A percentile compares a stretch with the other conserved stretches of the same genome.
phyloP scores from a whole-genome alignment of 2,113 vertebrate genomes.

The Gallinago undulata region DNA sequence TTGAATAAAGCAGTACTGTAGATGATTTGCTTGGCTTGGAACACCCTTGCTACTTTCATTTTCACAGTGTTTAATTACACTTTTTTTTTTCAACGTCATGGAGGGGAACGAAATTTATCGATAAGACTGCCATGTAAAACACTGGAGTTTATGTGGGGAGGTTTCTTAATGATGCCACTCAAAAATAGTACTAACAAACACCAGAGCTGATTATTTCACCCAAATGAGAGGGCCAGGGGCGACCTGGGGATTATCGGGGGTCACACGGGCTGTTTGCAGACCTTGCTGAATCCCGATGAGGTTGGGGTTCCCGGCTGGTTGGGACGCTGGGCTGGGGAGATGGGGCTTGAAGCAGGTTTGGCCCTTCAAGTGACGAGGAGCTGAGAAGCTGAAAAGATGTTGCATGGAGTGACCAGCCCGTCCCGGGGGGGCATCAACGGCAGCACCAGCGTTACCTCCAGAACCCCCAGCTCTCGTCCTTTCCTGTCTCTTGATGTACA shows the following conservation, averaged over 20 bases:
- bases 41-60: neutral
- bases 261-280: neutral
- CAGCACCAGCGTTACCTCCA: neutral
- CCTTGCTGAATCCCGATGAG: neutral
- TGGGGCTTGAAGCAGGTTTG: neutral
- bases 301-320: fast-evolving
- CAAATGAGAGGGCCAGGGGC: neutral
- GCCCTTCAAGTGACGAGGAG: neutral
- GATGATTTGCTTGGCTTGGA: slow-evolving; percentile 11
- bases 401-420: fast-evolving
- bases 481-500: neutral
- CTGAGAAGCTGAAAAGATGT: neutral
- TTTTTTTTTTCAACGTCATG: neutral
- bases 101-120: neutral
- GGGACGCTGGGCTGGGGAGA: neutral
- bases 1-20: slow-evolving; percentile 21
- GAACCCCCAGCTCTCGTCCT: neutral
- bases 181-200: neutral
- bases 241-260: neutral
- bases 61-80: slow-evolving; percentile 8
- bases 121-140: neutral
- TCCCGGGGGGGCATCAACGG: neutral
- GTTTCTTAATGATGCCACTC: neutral
- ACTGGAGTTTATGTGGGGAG: neutral
- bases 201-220: neutral